Percentiles rank a stretch among this genome's conserved stretches.
Conservation (phyloP, 2,888 invertebrate species). For the Ophion ventricosus region DNA sequence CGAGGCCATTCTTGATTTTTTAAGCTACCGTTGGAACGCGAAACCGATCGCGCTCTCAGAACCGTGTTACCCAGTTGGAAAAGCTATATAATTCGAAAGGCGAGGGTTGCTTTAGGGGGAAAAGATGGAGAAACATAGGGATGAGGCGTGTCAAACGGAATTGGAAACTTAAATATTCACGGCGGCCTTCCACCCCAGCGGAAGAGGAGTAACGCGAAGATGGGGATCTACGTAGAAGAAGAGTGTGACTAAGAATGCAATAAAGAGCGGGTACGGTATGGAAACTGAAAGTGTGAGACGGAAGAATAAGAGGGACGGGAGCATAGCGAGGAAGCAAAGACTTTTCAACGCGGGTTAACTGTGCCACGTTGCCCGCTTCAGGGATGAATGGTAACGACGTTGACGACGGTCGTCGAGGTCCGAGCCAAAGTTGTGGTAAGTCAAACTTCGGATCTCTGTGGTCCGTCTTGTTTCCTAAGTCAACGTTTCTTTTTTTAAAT, state of each 20-base stretch:
- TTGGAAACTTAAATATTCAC: slow-evolving; percentile 65
- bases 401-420: slow-evolving; percentile 13
- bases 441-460: background rate
- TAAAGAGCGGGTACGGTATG: slow-evolving; percentile 22
- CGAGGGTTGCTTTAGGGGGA: slow-evolving; percentile 9
- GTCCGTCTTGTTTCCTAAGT: background rate
- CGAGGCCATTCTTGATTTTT: background rate
- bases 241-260: slow-evolving; percentile 38
- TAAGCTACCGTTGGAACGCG: slow-evolving; percentile 16
- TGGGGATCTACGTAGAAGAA: slow-evolving; percentile 1
- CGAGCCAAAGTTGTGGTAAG: slow-evolving; percentile 25
- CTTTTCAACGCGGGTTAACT: slow-evolving; percentile 2
- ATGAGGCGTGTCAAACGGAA: slow-evolving; percentile 57
- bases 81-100: slow-evolving; percentile 57
- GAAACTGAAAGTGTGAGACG: slow-evolving; percentile 5
- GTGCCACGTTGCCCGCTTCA: slow-evolving; percentile 8
- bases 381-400: slow-evolving; percentile 48
- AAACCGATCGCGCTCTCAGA: slow-evolving; percentile 39
- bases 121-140: background rate
- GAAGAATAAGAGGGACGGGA: slow-evolving; percentile 21
- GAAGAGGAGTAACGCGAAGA: slow-evolving; percentile 9
- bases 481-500: background rate
- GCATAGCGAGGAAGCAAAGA: slow-evolving; percentile 1
- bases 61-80: slow-evolving; percentile 33
- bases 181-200: slow-evolving; percentile 15